Base-by-base conservation (phyloP, 2,113 vertebrate species). In the Conger conger region DNA sequence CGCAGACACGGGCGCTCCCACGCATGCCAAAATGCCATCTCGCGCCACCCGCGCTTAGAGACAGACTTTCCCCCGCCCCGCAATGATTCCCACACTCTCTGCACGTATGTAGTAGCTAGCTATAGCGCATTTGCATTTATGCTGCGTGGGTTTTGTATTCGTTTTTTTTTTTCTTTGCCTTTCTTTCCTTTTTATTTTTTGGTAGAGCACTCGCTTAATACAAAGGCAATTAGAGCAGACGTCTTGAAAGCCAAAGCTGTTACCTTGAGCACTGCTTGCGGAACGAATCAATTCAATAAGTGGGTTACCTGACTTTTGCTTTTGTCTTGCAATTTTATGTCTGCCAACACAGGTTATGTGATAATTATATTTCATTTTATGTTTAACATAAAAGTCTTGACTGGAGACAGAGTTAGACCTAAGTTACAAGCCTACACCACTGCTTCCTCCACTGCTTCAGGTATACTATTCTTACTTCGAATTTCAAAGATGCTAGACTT, bases 21-120 rank as follows among this genome's bases (percentile, higher is more conserved):
- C 88, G 88, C 90, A 91, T 90, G 86, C 83, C 92, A 92, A 92
- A 92, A 88, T 76, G 89, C 86, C 84, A 87, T 90, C 86, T 89
- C 89, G 86, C 57, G 81, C 90, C 89, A 88, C 88, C 57, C 37
- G 63, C 88, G 60, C 87, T 87, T 73, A 7, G 33, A 73, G 11
- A 13, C 68, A 73, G 9, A 73, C 23, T 27, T 4, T 27, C 57
- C 57, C 57, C 1, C 57, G 27, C 57, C 54, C 54, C 54, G 27
- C 57, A 20, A 63, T 23, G 20, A 27, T 57, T 57, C 15, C 18
- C 54, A 20, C 54, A 20, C 54, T 57, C 15, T 16, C 3, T 42
- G 40, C 40, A 57, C 3, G 23, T 27, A 63, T 63, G 57, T 27
- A 23, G 18, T 63, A 63, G 18, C 23, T 27, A 16, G 3, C 15